Percentiles rank a stretch among this genome's conserved stretches.
Conservation (phyloP, 1,140 invertebrate species). For the Drosophila tsacasi region DNA sequence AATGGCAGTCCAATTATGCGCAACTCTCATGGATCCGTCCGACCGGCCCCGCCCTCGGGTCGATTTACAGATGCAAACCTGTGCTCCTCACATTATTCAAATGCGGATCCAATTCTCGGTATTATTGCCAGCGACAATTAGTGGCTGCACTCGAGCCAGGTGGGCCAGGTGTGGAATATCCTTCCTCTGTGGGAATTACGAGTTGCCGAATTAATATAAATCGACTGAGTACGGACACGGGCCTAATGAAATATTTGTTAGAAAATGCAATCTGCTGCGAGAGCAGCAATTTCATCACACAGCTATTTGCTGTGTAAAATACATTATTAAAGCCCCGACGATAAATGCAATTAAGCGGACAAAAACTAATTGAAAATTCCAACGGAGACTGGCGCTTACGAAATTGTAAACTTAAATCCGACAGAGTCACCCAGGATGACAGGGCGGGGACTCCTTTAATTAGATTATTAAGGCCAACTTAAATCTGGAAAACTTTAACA, state of each 20-base stretch:
- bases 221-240: not conserved
- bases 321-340: slow-evolving; percentile 36
- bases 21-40: slow-evolving; percentile 10
- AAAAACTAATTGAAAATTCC: slow-evolving; percentile 55
- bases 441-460: slow-evolving; percentile 32
- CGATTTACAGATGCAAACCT: not conserved
- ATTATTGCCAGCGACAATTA: slow-evolving; percentile 10
- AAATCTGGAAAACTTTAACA: slow-evolving; percentile 39
- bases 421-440: slow-evolving; percentile 26
- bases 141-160: not conserved
- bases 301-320: slow-evolving; percentile 6
- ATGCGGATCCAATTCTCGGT: not conserved
- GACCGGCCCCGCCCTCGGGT: not conserved
- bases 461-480: slow-evolving; percentile 35
- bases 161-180: not conserved
- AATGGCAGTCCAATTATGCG: slow-evolving; percentile 37
- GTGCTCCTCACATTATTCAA: slow-evolving; percentile 21
- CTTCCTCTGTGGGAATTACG: not conserved
- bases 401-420: slow-evolving; percentile 23
- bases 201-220: not conserved
- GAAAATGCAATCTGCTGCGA: slow-evolving; percentile 9
- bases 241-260: slow-evolving; percentile 4
- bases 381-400: not conserved
- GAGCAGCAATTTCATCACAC: slow-evolving; percentile 2
- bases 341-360: slow-evolving; percentile 48